Percentiles rank a stretch among this genome's conserved stretches.
These are phyloP conservation scores for Melanaphis sacchari DNA, from an alignment of 1,140 invertebrate species.

Conservation along the genomic window DNA sequence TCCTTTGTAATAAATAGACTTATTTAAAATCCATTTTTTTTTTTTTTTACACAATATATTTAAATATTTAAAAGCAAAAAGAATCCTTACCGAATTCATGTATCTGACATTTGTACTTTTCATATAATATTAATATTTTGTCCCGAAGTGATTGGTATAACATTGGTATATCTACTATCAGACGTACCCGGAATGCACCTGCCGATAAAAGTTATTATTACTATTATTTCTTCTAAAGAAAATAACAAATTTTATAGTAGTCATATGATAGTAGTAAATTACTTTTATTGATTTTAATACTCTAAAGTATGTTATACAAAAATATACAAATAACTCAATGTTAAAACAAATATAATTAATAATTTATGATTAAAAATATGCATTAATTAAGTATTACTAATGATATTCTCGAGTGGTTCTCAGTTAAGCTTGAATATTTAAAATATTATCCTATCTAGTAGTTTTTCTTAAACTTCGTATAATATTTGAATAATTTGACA, in stretches of 20 bases:
- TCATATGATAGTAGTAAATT: too few species aligned
- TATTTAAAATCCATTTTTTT: background rate
- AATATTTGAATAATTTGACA: background rate
- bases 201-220: background rate
- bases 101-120: background rate
- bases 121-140: background rate
- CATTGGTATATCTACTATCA: background rate
- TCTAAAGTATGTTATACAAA: background rate
- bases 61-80: background rate
- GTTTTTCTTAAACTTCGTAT: background rate
- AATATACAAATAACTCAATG: background rate
- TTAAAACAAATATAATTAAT: background rate
- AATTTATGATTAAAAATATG: background rate
- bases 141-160: background rate
- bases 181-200: background rate
- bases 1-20: background rate
- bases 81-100: background rate
- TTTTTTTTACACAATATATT: background rate
- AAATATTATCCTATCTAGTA: background rate
- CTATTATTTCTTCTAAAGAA: background rate
- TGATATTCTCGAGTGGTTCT: background rate
- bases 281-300: too few species aligned
- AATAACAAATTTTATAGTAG: too few species aligned
- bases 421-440: background rate
- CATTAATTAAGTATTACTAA: background rate